Evolutionary conservation across 30 jellyfish, hydroid and myxozoan species (phyloP).

Genomic region (Rhopilema esculentum): DNA sequence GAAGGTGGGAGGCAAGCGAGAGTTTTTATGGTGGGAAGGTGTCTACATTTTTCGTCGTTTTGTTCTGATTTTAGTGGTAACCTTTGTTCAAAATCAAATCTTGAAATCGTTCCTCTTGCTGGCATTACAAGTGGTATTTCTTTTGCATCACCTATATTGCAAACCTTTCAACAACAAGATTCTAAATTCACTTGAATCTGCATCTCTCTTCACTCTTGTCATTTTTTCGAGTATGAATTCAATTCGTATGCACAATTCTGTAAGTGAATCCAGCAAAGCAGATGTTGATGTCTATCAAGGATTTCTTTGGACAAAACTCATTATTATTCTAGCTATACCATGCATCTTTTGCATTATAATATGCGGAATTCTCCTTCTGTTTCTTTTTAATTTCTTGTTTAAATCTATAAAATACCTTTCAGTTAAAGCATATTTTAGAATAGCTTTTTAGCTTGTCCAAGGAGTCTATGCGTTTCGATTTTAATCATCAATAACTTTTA

Average conservation of each 20-base stretch:
- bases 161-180: conserved; percentile 54
- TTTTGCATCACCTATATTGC: conserved; percentile 24
- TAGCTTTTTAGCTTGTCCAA: no score
- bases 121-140: conserved; percentile 25
- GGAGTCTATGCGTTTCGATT: no score
- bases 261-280: not conserved
- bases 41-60: conserved; percentile 51
- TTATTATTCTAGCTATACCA: not conserved
- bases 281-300: not conserved
- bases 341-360: no score
- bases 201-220: conserved; percentile 40
- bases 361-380: no score
- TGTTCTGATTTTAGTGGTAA: not conserved
- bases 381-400: no score
- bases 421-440: no score
- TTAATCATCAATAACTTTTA: no score
- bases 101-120: conserved; percentile 7
- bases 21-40: conserved; percentile 29
- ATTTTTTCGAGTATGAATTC: conserved; percentile 11
- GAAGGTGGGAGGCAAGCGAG: not conserved
- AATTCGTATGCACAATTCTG: conserved; percentile 9
- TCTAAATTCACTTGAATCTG: conserved; percentile 46
- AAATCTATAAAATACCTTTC: no score
- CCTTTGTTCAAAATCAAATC: conserved; percentile 17
- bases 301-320: not conserved